Evolutionary conservation across 1,140 invertebrate genomes (phyloP).

Genomic region (Heliconius nattereri): DNA sequence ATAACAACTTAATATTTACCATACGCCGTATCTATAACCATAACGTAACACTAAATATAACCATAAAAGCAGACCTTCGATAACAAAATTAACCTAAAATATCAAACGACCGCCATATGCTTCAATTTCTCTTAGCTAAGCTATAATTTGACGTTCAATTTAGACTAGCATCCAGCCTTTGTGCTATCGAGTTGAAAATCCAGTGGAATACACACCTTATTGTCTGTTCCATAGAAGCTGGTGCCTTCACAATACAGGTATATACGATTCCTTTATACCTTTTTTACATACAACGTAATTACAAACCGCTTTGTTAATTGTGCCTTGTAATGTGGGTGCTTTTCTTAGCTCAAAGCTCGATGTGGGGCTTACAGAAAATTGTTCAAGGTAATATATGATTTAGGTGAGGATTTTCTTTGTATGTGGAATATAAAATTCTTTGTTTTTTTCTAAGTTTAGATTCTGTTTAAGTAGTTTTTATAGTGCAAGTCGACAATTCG

Average conservation of each 20-base stretch:
- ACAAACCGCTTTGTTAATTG: constrained; percentile 42
- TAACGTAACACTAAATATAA: constrained; percentile 12
- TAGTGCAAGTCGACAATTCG: no score
- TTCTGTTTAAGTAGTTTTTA: background rate
- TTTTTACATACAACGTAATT: constrained; percentile 42
- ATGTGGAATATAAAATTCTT: background rate
- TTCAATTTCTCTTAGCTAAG: constrained; percentile 35
- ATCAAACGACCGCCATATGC: constrained; percentile 19
- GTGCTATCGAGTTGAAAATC: constrained; percentile 17
- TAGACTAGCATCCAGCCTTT: constrained; percentile 37
- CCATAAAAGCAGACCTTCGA: constrained; percentile 3
- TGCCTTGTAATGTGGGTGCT: constrained; percentile 36
- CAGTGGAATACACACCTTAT: constrained; percentile 26
- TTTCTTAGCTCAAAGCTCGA: constrained; percentile 40
- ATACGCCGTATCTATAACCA: background rate
- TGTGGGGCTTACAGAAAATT: constrained; percentile 34
- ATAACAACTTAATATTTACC: background rate
- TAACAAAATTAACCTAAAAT: constrained; percentile 26
- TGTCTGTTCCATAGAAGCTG: background rate
- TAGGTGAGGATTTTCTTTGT: background rate
- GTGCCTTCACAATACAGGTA: constrained; percentile 11
- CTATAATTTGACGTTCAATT: constrained; percentile 41
- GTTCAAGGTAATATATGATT: constrained; percentile 26
- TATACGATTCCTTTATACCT: constrained; percentile 30
- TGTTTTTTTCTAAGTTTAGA: background rate